phyloP scores from a whole-genome alignment of 2,797 vertebrate species.

The Bufotes viridis region DNA sequence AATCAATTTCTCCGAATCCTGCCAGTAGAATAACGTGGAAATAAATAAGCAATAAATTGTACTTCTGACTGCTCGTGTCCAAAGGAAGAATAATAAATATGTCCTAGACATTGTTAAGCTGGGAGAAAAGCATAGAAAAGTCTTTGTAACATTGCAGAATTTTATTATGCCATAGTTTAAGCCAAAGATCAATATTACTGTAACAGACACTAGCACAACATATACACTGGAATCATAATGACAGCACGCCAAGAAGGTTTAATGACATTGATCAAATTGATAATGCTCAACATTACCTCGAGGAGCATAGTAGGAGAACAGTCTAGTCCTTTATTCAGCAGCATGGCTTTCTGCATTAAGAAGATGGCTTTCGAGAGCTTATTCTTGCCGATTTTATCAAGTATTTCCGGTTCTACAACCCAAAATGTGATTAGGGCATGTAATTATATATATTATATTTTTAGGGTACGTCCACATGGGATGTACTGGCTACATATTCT shows the following conservation, averaged over 20 bases:
- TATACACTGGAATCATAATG: slow-evolving; percentile 5
- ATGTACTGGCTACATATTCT: too few species aligned
- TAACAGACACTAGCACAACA: background rate
- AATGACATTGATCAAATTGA: slow-evolving; percentile 2
- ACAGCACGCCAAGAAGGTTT: background rate
- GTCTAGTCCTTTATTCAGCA: slow-evolving; percentile 70
- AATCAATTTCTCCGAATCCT: slow-evolving; percentile 85
- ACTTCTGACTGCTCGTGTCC: background rate
- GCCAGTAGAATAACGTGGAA: slow-evolving; percentile 53
- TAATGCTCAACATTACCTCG: slow-evolving; percentile 76
- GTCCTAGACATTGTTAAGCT: slow-evolving; percentile 6
- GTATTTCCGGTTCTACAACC: slow-evolving; percentile 75
- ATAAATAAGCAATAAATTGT: slow-evolving; percentile 26
- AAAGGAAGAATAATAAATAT: slow-evolving; percentile 21
- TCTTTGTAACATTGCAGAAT: slow-evolving; percentile 4
- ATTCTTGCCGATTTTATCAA: slow-evolving; percentile 86
- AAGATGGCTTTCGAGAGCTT: slow-evolving; percentile 87
- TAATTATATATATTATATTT: background rate
- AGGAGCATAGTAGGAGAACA: slow-evolving; percentile 75
- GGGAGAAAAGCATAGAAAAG: slow-evolving; percentile 30
- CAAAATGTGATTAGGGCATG: slow-evolving; percentile 14
- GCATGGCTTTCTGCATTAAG: slow-evolving; percentile 85
- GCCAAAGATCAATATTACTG: slow-evolving; percentile 13
- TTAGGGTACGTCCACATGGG: too few species aligned
- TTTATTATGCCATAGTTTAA: slow-evolving; percentile 5